These are phyloP conservation scores for Cephus pulcher DNA, from an alignment of 2,888 invertebrate genomes.

Conservation along the genomic window DNA sequence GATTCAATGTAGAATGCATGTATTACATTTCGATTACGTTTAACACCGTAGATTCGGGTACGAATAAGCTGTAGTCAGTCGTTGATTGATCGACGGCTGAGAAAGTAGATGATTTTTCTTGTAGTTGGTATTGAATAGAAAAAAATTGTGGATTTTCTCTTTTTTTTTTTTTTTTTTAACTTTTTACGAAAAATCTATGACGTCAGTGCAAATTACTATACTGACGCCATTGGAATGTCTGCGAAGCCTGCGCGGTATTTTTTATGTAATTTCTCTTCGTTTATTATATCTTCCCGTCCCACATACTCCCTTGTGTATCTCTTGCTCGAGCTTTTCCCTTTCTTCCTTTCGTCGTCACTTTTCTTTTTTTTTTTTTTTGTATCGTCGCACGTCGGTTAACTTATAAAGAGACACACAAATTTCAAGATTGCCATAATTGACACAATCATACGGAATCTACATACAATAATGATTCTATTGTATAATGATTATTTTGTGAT, in stretches of 20 bases:
- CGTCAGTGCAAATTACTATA: no score
- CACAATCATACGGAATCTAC: slow-evolving; percentile 21
- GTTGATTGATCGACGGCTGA: neutral
- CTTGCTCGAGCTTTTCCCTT: slow-evolving; percentile 6
- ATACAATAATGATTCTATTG: slow-evolving; percentile 35
- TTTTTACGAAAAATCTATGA: no score
- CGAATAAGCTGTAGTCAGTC: neutral
- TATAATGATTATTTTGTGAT: slow-evolving; percentile 56
- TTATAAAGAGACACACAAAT: slow-evolving; percentile 29
- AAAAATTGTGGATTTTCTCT: no score
- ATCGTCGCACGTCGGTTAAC: slow-evolving; percentile 43
- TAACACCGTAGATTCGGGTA: neutral
- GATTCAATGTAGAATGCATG: neutral
- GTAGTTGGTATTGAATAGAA: no score
- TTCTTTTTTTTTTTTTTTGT: slow-evolving; percentile 22
- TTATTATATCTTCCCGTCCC: neutral
- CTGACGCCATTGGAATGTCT: neutral
- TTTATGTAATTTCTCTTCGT: neutral
- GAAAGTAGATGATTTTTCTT: neutral
- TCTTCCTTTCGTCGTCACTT: slow-evolving; percentile 12
- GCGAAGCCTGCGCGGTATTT: neutral
- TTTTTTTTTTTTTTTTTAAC: no score
- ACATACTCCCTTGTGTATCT: neutral
- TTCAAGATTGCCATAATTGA: slow-evolving; percentile 27
- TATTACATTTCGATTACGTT: no score